Evolutionary conservation across 1,140 invertebrate species (phyloP).

Genomic region (Acromyrmex heyeri): DNA sequence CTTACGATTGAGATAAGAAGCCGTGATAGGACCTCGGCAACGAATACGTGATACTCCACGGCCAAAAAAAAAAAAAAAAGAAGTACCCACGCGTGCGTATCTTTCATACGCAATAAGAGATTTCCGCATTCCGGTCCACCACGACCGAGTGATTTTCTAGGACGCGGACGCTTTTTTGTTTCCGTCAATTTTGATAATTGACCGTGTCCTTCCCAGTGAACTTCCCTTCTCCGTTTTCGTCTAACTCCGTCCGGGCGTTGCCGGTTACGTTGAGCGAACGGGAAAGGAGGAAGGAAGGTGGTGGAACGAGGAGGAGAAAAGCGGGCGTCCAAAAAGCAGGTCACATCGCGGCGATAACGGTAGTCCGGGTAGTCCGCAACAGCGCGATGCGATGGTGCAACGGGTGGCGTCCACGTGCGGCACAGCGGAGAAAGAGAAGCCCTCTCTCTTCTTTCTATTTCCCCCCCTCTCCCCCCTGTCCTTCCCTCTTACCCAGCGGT

Average conservation of each 20-base stretch:
- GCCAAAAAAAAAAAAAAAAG: background rate
- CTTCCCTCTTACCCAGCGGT: no score
- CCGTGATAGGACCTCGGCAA: background rate
- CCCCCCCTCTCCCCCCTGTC: background rate
- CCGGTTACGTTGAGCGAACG: background rate
- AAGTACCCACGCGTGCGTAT: background rate
- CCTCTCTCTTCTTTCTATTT: background rate
- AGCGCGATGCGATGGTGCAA: constrained; percentile 64
- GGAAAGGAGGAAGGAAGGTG: background rate
- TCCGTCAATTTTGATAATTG: constrained; percentile 56
- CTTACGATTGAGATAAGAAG: constrained; percentile 4
- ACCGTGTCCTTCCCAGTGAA: constrained; percentile 7
- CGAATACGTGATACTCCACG: background rate
- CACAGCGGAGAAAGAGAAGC: constrained; percentile 68
- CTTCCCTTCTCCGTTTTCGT: constrained; percentile 11
- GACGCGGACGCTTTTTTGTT: constrained; percentile 7
- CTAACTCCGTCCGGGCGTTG: constrained; percentile 37
- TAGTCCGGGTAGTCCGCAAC: constrained; percentile 74
- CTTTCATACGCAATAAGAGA: constrained; percentile 15
- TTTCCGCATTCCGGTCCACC: constrained; percentile 44
- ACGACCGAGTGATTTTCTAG: constrained; percentile 42
- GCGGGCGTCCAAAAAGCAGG: constrained; percentile 73
- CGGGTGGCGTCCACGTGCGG: constrained; percentile 68
- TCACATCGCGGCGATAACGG: constrained; percentile 77
- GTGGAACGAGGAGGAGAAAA: background rate